Percentiles rank a stretch among this genome's conserved stretches.
These are phyloP conservation scores for Prolemur simus DNA, from an alignment of 2,113 vertebrate species.

Conservation along the genomic window DNA sequence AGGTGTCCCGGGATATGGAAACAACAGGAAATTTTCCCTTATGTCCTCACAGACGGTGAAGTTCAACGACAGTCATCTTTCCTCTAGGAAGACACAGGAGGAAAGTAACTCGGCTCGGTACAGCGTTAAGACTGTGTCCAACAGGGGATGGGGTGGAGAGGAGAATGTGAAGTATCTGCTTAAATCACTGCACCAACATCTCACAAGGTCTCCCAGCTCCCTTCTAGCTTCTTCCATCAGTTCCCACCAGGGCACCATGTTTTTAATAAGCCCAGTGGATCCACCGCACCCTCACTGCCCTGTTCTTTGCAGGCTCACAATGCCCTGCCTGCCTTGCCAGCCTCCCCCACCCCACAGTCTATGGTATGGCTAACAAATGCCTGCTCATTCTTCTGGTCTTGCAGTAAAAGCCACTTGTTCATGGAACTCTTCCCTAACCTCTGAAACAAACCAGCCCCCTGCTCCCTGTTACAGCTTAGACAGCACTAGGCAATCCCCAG, in stretches of 20 bases:
- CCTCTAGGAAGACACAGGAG: not conserved
- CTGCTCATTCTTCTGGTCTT: not conserved
- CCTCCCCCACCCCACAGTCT: too few species aligned
- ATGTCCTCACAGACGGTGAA: too few species aligned
- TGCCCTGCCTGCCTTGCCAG: not conserved
- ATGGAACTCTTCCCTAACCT: not conserved
- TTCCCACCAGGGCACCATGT: not conserved
- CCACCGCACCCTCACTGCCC: rapidly evolving
- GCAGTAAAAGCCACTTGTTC: not conserved
- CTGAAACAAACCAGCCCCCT: not conserved
- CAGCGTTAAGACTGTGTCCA: rapidly evolving
- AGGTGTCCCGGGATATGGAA: not conserved
- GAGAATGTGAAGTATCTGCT: too few species aligned
- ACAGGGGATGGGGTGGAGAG: not conserved
- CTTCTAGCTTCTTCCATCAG: not conserved
- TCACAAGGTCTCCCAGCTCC: not conserved
- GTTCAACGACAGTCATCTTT: not conserved
- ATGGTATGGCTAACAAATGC: too few species aligned
- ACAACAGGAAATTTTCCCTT: not conserved
- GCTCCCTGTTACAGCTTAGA: too few species aligned
- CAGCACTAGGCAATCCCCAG: not conserved
- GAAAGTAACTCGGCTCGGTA: not conserved
- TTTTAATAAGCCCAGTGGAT: not conserved
- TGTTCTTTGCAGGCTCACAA: not conserved
- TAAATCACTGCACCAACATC: rapidly evolving